These are phyloP conservation scores for Andricus curvator DNA, from an alignment of 2,888 invertebrate species.

Conservation along the genomic window DNA sequence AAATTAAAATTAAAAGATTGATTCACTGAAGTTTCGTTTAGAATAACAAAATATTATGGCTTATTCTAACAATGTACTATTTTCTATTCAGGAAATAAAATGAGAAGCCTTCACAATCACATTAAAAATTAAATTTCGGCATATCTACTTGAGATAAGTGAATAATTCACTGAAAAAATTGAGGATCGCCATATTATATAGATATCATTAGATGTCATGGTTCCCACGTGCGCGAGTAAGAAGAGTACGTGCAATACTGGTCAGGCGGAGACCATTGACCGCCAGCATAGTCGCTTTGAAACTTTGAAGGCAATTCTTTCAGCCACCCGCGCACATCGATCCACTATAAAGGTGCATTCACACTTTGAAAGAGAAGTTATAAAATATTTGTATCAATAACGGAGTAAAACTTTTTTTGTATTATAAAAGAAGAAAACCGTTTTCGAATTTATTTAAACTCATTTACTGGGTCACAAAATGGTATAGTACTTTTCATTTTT, in stretches of 20 bases:
- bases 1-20: too few species aligned
- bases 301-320: conserved; percentile 49
- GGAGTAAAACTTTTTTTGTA: not conserved
- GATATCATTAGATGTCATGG: too few species aligned
- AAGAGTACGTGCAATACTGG: conserved; percentile 2
- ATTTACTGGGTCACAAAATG: too few species aligned
- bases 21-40: too few species aligned
- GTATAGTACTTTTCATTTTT: too few species aligned
- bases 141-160: not conserved
- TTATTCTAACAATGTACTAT: too few species aligned
- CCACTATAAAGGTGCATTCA: conserved; percentile 49
- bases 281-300: conserved; percentile 50
- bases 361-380: not conserved
- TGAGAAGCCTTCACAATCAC: too few species aligned
- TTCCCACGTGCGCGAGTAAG: conserved; percentile 24
- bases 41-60: too few species aligned
- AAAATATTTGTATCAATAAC: not conserved
- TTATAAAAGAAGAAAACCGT: too few species aligned
- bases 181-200: not conserved
- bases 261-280: conserved; percentile 53
- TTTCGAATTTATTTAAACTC: too few species aligned
- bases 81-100: too few species aligned
- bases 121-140: too few species aligned
- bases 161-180: not conserved
- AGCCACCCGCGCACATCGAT: conserved; percentile 52